Conservation (phyloP, 2,888 invertebrate species). For the Endotricha flammealis region DNA sequence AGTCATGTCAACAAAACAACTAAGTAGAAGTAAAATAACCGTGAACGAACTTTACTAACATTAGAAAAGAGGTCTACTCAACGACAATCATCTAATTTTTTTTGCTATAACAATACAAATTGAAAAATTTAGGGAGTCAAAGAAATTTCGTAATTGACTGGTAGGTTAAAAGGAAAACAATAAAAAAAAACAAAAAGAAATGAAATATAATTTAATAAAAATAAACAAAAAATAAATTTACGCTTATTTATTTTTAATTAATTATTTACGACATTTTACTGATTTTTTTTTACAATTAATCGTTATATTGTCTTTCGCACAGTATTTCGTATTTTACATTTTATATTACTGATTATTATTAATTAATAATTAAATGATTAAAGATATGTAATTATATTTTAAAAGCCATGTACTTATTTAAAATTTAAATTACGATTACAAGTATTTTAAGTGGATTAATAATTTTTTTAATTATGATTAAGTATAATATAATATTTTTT, state of each 20-base stretch:
- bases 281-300: slow-evolving; percentile 27
- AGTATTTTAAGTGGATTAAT: slow-evolving; percentile 2
- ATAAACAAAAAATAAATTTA: slow-evolving; percentile 27
- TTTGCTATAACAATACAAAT: slow-evolving; percentile 50
- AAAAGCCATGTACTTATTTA: slow-evolving; percentile 35
- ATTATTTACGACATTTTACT: slow-evolving; percentile 22
- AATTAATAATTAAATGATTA: slow-evolving; percentile 19
- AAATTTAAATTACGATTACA: slow-evolving; percentile 15
- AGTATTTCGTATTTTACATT: slow-evolving; percentile 34
- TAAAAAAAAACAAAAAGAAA: slow-evolving; percentile 39
- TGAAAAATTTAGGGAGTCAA: slow-evolving; percentile 78
- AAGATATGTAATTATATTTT: slow-evolving; percentile 17
- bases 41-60: too few relatives aligned
- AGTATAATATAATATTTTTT: background rate
- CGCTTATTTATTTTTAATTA: slow-evolving; percentile 10
- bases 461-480: background rate
- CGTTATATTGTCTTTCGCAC: slow-evolving; percentile 56
- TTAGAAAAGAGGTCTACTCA: slow-evolving; percentile 12
- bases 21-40: too few relatives aligned
- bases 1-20: too few relatives aligned
- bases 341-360: slow-evolving; percentile 23
- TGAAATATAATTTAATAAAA: slow-evolving; percentile 40
- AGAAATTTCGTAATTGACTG: slow-evolving; percentile 65
- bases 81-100: slow-evolving; percentile 21
- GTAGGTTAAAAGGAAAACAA: slow-evolving; percentile 51